These are phyloP conservation scores for Xenopus petersii DNA, from an alignment of 2,797 vertebrate genomes.

Conservation along the genomic window DNA sequence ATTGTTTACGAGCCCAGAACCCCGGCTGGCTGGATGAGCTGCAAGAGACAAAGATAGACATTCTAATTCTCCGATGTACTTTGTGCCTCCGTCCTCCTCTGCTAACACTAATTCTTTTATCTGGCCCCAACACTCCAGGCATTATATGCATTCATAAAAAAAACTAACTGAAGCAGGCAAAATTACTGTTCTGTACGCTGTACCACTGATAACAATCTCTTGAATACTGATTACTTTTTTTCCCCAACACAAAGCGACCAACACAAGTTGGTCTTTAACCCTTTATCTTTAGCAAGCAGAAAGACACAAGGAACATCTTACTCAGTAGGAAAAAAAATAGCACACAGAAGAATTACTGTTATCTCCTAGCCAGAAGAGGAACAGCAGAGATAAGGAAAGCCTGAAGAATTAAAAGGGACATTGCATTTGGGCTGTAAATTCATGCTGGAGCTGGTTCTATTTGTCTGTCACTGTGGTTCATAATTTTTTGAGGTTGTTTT, in stretches of 20 bases:
- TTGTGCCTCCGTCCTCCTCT: slow-evolving; percentile 83
- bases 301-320: slow-evolving; percentile 87
- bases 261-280: slow-evolving; percentile 95
- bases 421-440: slow-evolving; percentile 92
- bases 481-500: slow-evolving; percentile 88
- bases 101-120: slow-evolving; percentile 98
- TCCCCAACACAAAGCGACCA: slow-evolving; percentile 76
- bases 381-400: slow-evolving; percentile 93
- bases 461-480: slow-evolving; percentile 83
- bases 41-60: slow-evolving; percentile 95
- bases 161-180: slow-evolving; percentile 76
- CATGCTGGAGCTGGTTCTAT: slow-evolving; percentile 77
- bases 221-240: slow-evolving; percentile 87
- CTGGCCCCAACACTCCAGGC: slow-evolving; percentile 96
- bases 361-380: slow-evolving; percentile 94
- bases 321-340: slow-evolving; percentile 78
- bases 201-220: slow-evolving; percentile 91
- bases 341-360: slow-evolving; percentile 97
- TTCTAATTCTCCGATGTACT: slow-evolving; percentile 93
- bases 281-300: slow-evolving; percentile 98
- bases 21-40: slow-evolving; percentile 87
- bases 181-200: slow-evolving; percentile 82
- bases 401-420: slow-evolving; percentile 82
- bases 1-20: slow-evolving; percentile 94
- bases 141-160: slow-evolving; percentile 88